Evolutionary conservation across 2,888 invertebrate genomes (phyloP).

Genomic region (Nephrotoma appendiculata): DNA sequence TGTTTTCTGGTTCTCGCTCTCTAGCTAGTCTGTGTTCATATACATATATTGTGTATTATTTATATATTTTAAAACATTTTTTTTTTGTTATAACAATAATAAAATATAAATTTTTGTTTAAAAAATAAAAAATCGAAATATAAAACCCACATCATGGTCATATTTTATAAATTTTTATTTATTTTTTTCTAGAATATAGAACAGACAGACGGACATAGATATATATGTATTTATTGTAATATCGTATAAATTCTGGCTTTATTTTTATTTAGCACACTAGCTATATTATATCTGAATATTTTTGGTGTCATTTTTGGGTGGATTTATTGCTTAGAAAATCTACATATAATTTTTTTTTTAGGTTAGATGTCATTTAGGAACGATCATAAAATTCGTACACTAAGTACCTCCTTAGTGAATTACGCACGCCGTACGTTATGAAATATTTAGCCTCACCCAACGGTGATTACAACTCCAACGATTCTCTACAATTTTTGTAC

Average conservation of each 20-base stretch:
- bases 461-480: too few species aligned
- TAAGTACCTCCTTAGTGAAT: too few species aligned
- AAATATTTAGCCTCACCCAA: too few species aligned
- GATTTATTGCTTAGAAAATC: neutral
- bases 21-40: neutral
- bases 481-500: too few species aligned
- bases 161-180: neutral
- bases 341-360: neutral
- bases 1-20: slow-evolving; percentile 1
- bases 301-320: neutral
- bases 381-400: neutral
- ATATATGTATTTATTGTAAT: neutral
- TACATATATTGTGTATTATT: neutral
- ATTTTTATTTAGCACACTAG: neutral
- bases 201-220: neutral
- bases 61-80: neutral
- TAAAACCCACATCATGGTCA: neutral
- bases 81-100: neutral
- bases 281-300: neutral
- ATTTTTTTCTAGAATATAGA: neutral
- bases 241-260: neutral
- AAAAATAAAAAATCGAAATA: neutral
- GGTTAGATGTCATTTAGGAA: neutral
- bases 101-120: neutral
- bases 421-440: too few species aligned